Evolutionary conservation across 2,113 vertebrate species (phyloP).

Genomic region (Takifugu flavidus): DNA sequence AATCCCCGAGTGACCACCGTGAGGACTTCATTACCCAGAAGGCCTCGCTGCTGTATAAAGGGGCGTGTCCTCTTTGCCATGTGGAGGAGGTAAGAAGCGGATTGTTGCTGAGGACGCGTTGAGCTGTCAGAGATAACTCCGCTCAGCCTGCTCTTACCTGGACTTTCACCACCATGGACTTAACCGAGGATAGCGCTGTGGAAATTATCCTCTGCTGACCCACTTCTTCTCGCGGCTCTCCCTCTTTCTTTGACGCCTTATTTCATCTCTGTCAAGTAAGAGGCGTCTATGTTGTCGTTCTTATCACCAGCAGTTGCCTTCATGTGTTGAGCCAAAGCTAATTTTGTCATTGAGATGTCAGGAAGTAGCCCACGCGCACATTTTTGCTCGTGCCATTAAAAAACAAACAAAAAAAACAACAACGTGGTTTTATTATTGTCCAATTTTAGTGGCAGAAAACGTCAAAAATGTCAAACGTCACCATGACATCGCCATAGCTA

Average conservation of each 20-base stretch:
- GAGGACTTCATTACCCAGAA: conserved; percentile 70
- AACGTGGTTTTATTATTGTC: too few species aligned
- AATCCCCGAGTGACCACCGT: too few species aligned
- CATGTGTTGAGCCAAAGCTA: conserved; percentile 28
- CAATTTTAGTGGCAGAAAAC: too few species aligned
- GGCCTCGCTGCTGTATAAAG: conserved; percentile 52
- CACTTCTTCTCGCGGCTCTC: conserved; percentile 35
- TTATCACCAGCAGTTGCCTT: not conserved
- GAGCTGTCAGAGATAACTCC: conserved; percentile 67
- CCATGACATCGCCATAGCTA: not conserved
- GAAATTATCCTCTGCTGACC: conserved; percentile 67
- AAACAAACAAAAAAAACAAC: too few species aligned
- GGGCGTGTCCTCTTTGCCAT: conserved; percentile 71
- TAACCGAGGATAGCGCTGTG: conserved; percentile 62
- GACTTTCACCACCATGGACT: conserved; percentile 72
- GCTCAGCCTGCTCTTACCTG: conserved; percentile 59
- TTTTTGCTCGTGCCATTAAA: conserved; percentile 20
- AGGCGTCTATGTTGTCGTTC: conserved; percentile 23
- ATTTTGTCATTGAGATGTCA: conserved; percentile 18
- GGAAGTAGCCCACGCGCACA: conserved; percentile 62
- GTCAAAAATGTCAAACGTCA: not conserved
- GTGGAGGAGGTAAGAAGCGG: conserved; percentile 75
- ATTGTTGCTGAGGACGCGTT: conserved; percentile 61
- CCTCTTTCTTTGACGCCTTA: conserved; percentile 27
- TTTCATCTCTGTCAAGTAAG: conserved; percentile 65